Conservation (phyloP, 1,140 invertebrate genomes). For the Matsumurasca onukii region DNA sequence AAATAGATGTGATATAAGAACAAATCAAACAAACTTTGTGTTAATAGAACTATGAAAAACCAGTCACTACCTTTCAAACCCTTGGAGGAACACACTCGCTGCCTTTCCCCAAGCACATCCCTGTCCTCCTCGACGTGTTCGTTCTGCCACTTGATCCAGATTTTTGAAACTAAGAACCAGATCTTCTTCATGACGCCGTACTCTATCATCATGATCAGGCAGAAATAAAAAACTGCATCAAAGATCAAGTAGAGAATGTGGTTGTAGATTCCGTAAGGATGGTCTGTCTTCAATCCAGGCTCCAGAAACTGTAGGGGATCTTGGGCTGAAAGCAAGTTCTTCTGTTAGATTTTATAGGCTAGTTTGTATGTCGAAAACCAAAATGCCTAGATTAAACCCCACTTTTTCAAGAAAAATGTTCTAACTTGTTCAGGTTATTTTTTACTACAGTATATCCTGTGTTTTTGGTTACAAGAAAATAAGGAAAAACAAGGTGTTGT, state of each 20-base stretch:
- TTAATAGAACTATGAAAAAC: no score
- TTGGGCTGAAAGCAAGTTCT: not conserved
- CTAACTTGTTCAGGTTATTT: not conserved
- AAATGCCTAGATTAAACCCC: not conserved
- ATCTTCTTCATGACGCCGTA: not conserved
- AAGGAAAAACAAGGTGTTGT: not conserved
- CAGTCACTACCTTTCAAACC: not conserved
- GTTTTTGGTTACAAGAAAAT: no score
- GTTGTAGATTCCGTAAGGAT: conserved; percentile 23
- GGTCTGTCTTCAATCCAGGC: not conserved
- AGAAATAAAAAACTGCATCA: not conserved
- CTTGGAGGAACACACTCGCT: not conserved
- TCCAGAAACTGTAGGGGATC: conserved; percentile 1
- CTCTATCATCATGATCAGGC: not conserved
- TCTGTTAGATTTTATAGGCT: not conserved
- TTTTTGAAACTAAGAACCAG: conserved; percentile 8
- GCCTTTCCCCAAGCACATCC: not conserved
- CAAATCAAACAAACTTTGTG: no score
- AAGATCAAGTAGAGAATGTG: conserved; percentile 26
- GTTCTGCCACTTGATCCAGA: not conserved
- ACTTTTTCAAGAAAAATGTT: not conserved
- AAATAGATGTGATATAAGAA: no score
- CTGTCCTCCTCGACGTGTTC: not conserved
- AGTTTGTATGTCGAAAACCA: not conserved
- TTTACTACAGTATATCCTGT: no score